Base-by-base conservation (phyloP, 2,797 vertebrate species). In the Phrynocephalus guinanensis region DNA sequence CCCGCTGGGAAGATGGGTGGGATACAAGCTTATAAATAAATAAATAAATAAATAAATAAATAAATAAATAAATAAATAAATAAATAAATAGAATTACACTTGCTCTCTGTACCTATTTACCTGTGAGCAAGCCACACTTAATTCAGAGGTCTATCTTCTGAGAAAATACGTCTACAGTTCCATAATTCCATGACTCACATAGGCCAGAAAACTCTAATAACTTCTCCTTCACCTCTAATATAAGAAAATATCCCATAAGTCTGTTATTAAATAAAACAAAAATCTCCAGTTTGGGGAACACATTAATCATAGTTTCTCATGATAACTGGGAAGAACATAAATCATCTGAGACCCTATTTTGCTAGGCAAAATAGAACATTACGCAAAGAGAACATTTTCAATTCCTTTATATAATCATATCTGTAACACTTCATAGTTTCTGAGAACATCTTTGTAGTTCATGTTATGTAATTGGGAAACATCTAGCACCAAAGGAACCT, bases 151-250 rank as follows among this genome's bases (percentile, higher is more conserved):
- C n/a, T 18, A 28, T 18, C 18, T 28, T 38, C 63, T 82, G 63
- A 68, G 44, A 15, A 82, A 8, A 81, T 26, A 81, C 38, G 33
- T 33, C 16, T 13, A 67, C 5, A 67, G 48, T 44, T 16, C 10
- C 33, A 63, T 10, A 63, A 9, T 79, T 79, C n/a, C 60, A 26
- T 20, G 84, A 48, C 44, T 82, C 67, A 76, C 1, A 60, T 6
- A n/a, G 67, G 68, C 22, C 5, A 63, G 22, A 75, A 88, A 33
- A 38, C 79, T 6, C 28, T 4, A 86, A 9, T 73, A 16, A 38
- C 73, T 90, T 68, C 79, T 66, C 91, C 87, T 72, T 79, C 89
- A 91, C 80, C 26, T 83, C 22, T 56, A 28, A 70, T 75, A 79
- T 56, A 90, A 80, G 52, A 80, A 81, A 48, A 52, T 76, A 26